Conservation (phyloP, 2,797 vertebrate genomes). For the Gallinago nigripennis region DNA sequence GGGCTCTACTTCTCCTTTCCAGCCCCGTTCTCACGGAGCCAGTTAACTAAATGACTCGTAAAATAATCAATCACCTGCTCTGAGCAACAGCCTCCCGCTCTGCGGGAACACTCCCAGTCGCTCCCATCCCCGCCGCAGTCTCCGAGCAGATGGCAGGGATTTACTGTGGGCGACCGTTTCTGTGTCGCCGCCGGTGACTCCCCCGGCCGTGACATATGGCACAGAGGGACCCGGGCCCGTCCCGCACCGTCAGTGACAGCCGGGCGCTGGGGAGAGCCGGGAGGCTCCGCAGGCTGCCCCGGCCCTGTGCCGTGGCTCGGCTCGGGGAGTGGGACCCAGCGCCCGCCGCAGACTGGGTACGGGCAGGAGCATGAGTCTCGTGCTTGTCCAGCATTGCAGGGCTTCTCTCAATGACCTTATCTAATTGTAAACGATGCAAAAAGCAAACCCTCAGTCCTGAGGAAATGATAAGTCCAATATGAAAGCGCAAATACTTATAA, state of each 20-base stretch:
- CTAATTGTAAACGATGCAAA: neutral
- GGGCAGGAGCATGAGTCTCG: no score
- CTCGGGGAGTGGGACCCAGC: neutral
- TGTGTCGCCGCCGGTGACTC: conserved; percentile 67
- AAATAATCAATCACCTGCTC: conserved; percentile 77
- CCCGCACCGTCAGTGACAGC: conserved; percentile 55
- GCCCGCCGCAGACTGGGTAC: neutral
- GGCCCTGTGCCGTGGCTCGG: neutral
- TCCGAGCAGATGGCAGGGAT: conserved; percentile 82
- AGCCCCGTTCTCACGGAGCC: conserved; percentile 36
- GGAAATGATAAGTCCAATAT: neutral
- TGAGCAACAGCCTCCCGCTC: conserved; percentile 75
- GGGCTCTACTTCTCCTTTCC: neutral
- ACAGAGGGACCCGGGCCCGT: conserved; percentile 49
- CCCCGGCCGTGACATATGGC: conserved; percentile 75
- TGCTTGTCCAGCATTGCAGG: neutral
- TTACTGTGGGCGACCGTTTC: conserved; percentile 67
- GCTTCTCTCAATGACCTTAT: neutral
- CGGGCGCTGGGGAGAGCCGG: neutral
- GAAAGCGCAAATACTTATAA: neutral
- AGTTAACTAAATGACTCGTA: conserved; percentile 78
- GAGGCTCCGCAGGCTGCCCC: neutral
- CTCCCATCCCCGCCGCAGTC: conserved; percentile 64
- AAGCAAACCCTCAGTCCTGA: neutral
- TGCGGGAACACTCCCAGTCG: conserved; percentile 70